Evolutionary conservation across 2,888 invertebrate species (phyloP).

Genomic region (Oscheius sp.): DNA sequence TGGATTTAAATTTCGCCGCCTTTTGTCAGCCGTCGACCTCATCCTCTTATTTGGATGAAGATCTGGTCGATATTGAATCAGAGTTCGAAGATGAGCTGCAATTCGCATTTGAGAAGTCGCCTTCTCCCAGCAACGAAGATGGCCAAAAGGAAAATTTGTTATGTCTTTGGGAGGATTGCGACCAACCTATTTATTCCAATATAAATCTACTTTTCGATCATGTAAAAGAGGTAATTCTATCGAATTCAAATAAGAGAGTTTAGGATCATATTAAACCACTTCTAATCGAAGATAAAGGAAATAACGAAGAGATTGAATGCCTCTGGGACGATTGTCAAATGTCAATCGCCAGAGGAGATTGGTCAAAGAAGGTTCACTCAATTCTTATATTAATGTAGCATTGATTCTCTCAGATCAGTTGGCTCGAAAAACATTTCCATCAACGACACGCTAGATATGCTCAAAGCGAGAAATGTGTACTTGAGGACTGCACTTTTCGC

Average conservation of each 20-base stretch:
- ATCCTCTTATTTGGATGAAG: no score
- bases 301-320: conserved; percentile 15
- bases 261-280: not conserved
- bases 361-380: conserved; percentile 18
- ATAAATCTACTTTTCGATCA: conserved; percentile 22
- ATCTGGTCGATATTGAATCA: no score
- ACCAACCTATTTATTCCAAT: not conserved
- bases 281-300: not conserved
- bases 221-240: conserved; percentile 16
- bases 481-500: conserved; percentile 17
- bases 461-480: conserved; percentile 23
- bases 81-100: no score
- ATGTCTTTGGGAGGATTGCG: conserved; percentile 25
- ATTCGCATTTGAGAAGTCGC: no score
- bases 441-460: conserved; percentile 24
- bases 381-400: no score
- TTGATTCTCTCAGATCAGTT: conserved; percentile 11
- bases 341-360: conserved; percentile 23
- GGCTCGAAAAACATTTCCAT: conserved; percentile 23
- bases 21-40: conserved; percentile 12
- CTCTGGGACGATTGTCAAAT: conserved; percentile 25
- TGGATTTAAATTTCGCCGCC: no score
- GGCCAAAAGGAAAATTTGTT: no score
- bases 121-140: no score
- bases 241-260: not conserved